Percentiles rank a stretch among this genome's conserved stretches.
Conservation (phyloP, 2,797 vertebrate species). For the Eulemur albifrons region DNA sequence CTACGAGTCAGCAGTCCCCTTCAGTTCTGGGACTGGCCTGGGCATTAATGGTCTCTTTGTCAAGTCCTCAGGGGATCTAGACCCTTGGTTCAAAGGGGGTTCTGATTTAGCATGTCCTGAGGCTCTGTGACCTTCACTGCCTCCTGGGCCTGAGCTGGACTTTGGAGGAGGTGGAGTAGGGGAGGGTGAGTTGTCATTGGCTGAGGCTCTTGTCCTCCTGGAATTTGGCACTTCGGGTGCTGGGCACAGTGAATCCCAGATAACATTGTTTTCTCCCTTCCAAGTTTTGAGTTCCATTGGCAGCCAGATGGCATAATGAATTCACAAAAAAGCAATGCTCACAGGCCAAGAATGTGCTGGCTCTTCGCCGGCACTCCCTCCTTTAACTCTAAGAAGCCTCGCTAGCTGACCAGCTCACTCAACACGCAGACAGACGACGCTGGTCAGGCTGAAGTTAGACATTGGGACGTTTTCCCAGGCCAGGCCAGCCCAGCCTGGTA, state of each 20-base stretch:
- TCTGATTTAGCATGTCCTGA: background rate
- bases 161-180: constrained; percentile 59
- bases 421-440: background rate
- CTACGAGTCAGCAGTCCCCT: background rate
- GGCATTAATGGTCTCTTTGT: background rate
- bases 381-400: constrained; percentile 65
- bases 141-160: constrained; percentile 15
- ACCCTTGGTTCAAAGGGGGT: constrained; percentile 14
- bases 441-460: constrained; percentile 16
- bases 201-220: constrained; percentile 50
- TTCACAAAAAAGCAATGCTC: constrained; percentile 60
- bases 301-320: constrained; percentile 66
- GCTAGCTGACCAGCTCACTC: constrained; percentile 1
- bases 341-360: constrained; percentile 67
- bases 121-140: constrained; percentile 27
- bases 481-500: constrained; percentile 56
- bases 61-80: background rate
- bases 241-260: constrained; percentile 70
- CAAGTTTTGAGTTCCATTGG: constrained; percentile 65
- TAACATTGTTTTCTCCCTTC: constrained; percentile 65
- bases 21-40: background rate
- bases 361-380: background rate
- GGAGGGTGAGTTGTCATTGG: constrained; percentile 64
- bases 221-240: constrained; percentile 70
- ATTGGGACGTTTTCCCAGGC: background rate